Base-by-base conservation (phyloP, 1,140 invertebrate species). In the Odontomachus brunneus region DNA sequence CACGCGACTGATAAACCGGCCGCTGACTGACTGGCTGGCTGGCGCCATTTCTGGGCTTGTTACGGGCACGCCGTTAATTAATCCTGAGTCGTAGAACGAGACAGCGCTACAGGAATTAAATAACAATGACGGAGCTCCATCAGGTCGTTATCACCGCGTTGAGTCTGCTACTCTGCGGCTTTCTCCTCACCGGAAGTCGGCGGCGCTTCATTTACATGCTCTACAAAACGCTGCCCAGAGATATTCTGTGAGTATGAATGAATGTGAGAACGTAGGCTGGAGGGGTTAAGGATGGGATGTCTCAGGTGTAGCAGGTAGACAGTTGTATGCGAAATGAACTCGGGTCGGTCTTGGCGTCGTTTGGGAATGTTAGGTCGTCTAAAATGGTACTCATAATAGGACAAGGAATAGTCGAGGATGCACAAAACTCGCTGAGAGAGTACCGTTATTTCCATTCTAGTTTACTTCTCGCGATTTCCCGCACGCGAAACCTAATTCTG, bases 211-310 rank as follows among this genome's bases (percentile, higher is more conserved):
- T 94, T 24, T 90, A 90, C 66, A 88, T 94, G 53, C 87, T 94
- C 17, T 89, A 89, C 60, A 93, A 90, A 85, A 94, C 94, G 7
- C 26, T 94, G 33, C 93, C 93, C 1, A 90, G 94, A 78, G 94
- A 94, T 86, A 75, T 94, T 57, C 83, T 91, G 94, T 94, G 88
- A 94, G 94, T 94, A 85, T 12, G 3, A 78, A 57, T 19, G 17
- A 38, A 26, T 44, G 22, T 15, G 51, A 26, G 3, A 19, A 67
- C 7, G 29, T 4, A 1, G 12, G 1, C 1, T 17, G 17, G n/a
- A 38, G 14, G n/a, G 19, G 3, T 44, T n/a, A 26, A 9, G 53
- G 9, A 55, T 55, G 38, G 38, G 38, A 11, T 44, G 38, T 44
- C 9, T 1, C 4, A 11, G 9, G 38, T 44, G 3, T 44, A 11